phyloP scores from a whole-genome alignment of 2,113 vertebrate genomes.

The Odontophorus gujanensis region DNA sequence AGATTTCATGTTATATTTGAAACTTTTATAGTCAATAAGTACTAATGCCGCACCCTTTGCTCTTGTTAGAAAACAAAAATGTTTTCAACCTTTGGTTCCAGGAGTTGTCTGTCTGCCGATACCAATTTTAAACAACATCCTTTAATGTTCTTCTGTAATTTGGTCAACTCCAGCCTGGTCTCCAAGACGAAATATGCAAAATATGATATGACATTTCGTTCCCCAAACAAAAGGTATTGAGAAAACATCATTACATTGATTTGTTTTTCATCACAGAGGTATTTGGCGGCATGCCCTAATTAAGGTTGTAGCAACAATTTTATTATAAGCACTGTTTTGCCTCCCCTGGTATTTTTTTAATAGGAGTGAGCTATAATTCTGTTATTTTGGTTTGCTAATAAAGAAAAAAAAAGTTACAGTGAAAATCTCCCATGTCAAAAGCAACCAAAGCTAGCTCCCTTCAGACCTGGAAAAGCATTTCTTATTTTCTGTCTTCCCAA shows the following conservation, averaged over 20 bases:
- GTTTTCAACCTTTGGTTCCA: neutral
- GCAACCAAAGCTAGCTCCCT: neutral
- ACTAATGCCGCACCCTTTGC: neutral
- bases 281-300: conserved; percentile 28
- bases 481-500: neutral
- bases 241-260: conserved; percentile 6
- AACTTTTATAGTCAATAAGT: neutral
- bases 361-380: conserved; percentile 6
- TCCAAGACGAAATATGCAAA: neutral
- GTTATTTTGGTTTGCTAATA: conserved; percentile 23
- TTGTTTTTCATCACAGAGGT: conserved; percentile 30
- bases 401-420: neutral
- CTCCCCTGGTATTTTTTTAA: conserved; percentile 2
- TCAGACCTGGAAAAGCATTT: neutral
- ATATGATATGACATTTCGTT: conserved; percentile 17
- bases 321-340: conserved; percentile 16
- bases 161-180: neutral
- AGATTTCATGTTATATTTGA: neutral
- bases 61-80: neutral
- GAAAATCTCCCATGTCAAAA: neutral
- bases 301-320: conserved; percentile 9
- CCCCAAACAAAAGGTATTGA: neutral
- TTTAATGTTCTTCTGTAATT: neutral
- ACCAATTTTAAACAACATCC: neutral
- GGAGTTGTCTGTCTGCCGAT: neutral